Conservation (phyloP, 1,140 invertebrate genomes). For the Carposina sasakii region DNA sequence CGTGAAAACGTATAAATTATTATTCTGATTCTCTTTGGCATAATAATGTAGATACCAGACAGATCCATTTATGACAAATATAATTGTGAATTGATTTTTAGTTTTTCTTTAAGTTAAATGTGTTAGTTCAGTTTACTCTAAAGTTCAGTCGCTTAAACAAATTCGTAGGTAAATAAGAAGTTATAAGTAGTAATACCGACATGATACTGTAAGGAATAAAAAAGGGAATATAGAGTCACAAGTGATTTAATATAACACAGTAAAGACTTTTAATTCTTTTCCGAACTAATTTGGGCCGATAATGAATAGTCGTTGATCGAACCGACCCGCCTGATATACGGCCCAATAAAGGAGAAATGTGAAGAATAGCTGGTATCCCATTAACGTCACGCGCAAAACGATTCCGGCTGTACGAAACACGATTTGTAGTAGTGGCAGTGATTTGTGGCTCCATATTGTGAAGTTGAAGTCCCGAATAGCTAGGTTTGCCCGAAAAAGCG, state of each 20-base stretch:
- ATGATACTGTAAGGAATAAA: too few species aligned
- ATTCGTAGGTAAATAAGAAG: too few species aligned
- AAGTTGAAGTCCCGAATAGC: slow-evolving; percentile 31
- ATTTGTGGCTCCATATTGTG: slow-evolving; percentile 42
- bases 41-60: neutral
- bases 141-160: too few species aligned
- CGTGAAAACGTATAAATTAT: neutral
- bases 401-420: slow-evolving; percentile 32
- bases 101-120: neutral
- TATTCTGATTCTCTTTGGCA: neutral
- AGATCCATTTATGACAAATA: too few species aligned
- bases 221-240: too few species aligned
- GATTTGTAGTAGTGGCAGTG: slow-evolving; percentile 39
- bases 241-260: too few species aligned
- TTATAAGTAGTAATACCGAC: too few species aligned
- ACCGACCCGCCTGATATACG: slow-evolving; percentile 28
- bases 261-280: too few species aligned
- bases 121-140: neutral
- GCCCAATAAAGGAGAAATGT: slow-evolving; percentile 45
- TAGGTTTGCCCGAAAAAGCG: too few species aligned
- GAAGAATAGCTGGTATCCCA: slow-evolving; percentile 46
- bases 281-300: neutral
- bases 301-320: slow-evolving; percentile 9
- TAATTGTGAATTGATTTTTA: too few species aligned
- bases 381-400: slow-evolving; percentile 48